Base-by-base conservation (phyloP, 1,140 invertebrate species). In the Megalopta genalis region DNA sequence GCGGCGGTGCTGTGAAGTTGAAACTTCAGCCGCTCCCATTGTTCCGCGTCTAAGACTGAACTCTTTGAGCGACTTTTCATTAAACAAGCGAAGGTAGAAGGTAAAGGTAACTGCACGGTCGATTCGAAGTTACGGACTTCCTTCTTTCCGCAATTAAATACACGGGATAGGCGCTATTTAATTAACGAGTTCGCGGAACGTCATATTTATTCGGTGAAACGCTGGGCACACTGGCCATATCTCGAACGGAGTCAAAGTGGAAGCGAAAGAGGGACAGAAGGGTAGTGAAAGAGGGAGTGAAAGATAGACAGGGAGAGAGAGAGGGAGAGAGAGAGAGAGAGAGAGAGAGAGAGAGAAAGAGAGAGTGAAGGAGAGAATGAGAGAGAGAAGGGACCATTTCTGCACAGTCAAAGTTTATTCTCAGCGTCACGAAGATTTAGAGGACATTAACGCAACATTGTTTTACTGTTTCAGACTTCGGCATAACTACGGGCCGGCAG, bases 401-500 rank as follows among this genome's bases (percentile, higher is more conserved):
- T 25, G 18, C 37, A 46, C 23, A 12, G 42, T 39, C 37, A 10
- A 49, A 21, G 49, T 72, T 77, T 72, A 78, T 78, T 54, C 46
- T 7, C 60, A 9, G 12, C n/a, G 21, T 7, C 27, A 14, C 42
- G 27, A 27, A 57, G 68, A 65, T 63, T 72, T 72, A 72, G 54
- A 8, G 49, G 23, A 32, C 60, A 60, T 71, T 77, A 60, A 54
- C 67, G 27, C 18, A 14, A 42, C 66, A 69, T 66, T 49, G 54
- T 59, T 77, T 83, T 54, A 66, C 68, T 89, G 83, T 90, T 90
- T 63, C 92, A 96, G 95, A 96, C 94, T 97, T 96, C 89, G 97
- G 97, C 52, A 96, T 98, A 86, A 95, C 94, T 86, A 95, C 95
- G 63, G 97, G 97, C 7, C 92, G 93, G 52, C 97, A 98, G 86